Evolutionary conservation across 2,888 invertebrate genomes (phyloP).

Genomic region (Hirtodrosophila duncani): DNA sequence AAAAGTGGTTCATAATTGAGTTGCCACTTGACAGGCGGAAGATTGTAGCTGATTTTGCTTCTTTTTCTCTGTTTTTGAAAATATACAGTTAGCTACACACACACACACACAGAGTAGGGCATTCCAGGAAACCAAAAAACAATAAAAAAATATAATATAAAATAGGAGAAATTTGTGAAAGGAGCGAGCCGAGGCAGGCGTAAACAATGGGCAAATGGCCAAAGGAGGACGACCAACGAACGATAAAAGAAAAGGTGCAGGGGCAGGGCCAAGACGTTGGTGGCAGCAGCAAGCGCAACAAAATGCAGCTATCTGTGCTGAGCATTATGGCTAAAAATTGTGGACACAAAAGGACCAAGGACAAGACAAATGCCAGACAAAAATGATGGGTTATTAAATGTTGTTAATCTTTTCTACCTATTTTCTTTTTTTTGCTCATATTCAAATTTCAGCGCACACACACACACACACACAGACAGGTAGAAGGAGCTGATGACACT

Average conservation of each 20-base stretch:
- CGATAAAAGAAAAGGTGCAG: slow-evolving; percentile 44
- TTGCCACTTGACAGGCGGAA: slow-evolving; percentile 27
- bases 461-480: not conserved
- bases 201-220: too few species aligned
- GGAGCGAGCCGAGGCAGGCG: slow-evolving; percentile 1
- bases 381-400: slow-evolving; percentile 71
- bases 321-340: slow-evolving; percentile 50
- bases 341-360: slow-evolving; percentile 42
- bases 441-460: slow-evolving; percentile 61
- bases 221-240: too few species aligned
- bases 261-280: slow-evolving; percentile 63
- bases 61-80: not conserved
- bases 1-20: slow-evolving; percentile 35
- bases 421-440: slow-evolving; percentile 29
- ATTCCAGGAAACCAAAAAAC: slow-evolving; percentile 44
- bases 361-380: slow-evolving; percentile 24
- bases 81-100: not conserved
- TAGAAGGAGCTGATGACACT: not conserved
- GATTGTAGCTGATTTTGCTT: not conserved
- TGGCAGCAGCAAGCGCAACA: slow-evolving; percentile 35
- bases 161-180: slow-evolving; percentile 21
- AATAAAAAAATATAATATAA: slow-evolving; percentile 44
- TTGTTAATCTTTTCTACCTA: slow-evolving; percentile 57
- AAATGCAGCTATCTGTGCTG: slow-evolving; percentile 69
- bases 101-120: slow-evolving; percentile 1